Evolutionary conservation across 2,888 invertebrate genomes (phyloP).

Genomic region (Minunthozetes semirufus): DNA sequence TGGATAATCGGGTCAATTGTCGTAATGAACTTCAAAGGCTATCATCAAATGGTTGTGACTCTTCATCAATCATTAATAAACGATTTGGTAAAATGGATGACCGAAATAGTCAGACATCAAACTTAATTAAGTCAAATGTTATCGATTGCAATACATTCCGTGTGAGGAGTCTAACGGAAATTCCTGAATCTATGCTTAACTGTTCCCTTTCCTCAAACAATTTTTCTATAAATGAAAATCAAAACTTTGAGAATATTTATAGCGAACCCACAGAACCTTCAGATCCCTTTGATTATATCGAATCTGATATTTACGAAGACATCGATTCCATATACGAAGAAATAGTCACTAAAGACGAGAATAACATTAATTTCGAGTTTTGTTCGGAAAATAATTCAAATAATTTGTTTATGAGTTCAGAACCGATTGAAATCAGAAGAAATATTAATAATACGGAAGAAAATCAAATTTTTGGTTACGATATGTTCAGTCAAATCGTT

Average conservation of each 20-base stretch:
- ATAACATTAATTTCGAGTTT: neutral
- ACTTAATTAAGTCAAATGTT: neutral
- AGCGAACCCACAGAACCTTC: neutral
- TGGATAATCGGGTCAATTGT: neutral
- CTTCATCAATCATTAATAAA: neutral
- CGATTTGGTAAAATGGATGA: neutral
- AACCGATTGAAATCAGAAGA: neutral
- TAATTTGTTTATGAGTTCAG: neutral
- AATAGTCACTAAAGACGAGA: neutral
- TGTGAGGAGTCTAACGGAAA: neutral
- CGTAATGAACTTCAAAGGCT: neutral
- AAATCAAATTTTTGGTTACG: neutral
- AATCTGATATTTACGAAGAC: neutral
- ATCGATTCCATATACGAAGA: neutral
- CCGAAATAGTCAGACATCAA: neutral
- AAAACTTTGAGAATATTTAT: neutral
- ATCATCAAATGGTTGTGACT: neutral
- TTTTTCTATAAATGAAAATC: neutral
- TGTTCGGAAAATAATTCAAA: neutral
- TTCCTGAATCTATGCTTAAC: slow-evolving; percentile 20
- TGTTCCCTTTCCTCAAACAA: neutral
- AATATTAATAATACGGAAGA: neutral
- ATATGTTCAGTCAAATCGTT: slow-evolving; percentile 8
- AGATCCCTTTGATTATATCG: neutral
- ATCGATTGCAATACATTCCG: neutral